Conservation (phyloP, 53 echinoderm and acorn worm genomes). For the Holothuria scabra region DNA sequence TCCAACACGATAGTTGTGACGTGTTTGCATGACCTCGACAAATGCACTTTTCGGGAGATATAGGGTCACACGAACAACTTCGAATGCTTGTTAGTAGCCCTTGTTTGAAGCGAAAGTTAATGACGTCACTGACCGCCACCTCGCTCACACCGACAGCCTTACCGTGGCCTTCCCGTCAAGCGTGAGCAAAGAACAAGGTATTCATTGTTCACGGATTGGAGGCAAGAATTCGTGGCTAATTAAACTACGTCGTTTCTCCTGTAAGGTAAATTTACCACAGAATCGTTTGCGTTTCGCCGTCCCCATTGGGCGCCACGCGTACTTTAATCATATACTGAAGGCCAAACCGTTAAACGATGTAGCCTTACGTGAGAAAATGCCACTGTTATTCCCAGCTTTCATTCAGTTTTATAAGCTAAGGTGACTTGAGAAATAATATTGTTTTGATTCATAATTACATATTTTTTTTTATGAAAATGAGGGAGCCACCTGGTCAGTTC, state of each 20-base stretch:
- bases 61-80: constrained; percentile 22
- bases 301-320: constrained; percentile 33
- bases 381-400: too few relatives aligned
- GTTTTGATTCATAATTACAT: too few relatives aligned
- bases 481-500: too few relatives aligned
- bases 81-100: not conserved
- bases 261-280: not conserved
- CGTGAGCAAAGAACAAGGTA: constrained; percentile 28
- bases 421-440: too few relatives aligned
- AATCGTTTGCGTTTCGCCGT: not conserved
- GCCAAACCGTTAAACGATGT: too few relatives aligned
- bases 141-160: not conserved
- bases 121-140: constrained; percentile 10
- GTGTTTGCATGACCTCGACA: not conserved
- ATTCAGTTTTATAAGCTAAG: too few relatives aligned
- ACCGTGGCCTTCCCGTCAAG: constrained; percentile 22
- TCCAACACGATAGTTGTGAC: too few relatives aligned
- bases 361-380: too few relatives aligned
- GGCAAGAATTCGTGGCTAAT: constrained; percentile 8
- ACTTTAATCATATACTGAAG: not conserved
- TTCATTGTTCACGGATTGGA: constrained; percentile 7
- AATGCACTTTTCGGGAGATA: constrained; percentile 18
- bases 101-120: constrained; percentile 6
- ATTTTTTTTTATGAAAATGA: too few relatives aligned
- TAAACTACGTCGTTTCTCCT: not conserved